Conservation (phyloP, 2,113 vertebrate species). For the Ascaphus truei region DNA sequence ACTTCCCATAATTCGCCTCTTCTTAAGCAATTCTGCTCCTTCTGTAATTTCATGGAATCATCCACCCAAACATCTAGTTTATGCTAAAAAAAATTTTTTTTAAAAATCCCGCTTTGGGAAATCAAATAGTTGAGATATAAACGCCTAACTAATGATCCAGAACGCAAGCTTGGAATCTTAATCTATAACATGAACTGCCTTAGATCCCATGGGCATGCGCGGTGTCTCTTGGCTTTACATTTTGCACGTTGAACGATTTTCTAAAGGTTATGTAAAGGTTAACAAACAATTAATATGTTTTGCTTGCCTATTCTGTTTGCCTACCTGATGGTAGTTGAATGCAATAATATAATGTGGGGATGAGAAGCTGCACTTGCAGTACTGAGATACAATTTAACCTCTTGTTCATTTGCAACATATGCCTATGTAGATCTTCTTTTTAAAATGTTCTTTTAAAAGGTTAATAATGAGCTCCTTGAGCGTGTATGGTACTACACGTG, state of each 20-base stretch:
- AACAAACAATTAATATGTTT: constrained; percentile 38
- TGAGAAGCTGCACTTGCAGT: no score
- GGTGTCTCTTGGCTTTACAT: constrained; percentile 31
- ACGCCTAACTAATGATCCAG: background rate
- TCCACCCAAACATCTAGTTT: background rate
- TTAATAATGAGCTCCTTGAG: background rate
- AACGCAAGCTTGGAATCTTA: constrained; percentile 15
- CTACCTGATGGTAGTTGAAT: constrained; percentile 17
- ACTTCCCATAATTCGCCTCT: background rate
- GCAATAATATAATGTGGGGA: no score
- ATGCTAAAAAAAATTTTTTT: no score
- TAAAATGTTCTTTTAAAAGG: no score
- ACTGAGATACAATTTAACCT: no score
- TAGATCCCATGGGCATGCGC: background rate
- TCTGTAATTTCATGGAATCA: background rate
- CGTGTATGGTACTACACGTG: background rate
- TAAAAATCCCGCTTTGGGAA: background rate
- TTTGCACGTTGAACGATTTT: constrained; percentile 31
- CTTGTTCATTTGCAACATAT: background rate
- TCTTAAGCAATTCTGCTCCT: background rate
- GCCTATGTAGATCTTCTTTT: background rate
- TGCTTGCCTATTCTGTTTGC: constrained; percentile 43
- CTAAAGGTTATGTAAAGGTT: constrained; percentile 59
- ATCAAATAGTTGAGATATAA: background rate
- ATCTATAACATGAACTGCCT: constrained; percentile 23